These are phyloP conservation scores for Callipepla squamata DNA, from an alignment of 2,113 vertebrate species.

Conservation along the genomic window DNA sequence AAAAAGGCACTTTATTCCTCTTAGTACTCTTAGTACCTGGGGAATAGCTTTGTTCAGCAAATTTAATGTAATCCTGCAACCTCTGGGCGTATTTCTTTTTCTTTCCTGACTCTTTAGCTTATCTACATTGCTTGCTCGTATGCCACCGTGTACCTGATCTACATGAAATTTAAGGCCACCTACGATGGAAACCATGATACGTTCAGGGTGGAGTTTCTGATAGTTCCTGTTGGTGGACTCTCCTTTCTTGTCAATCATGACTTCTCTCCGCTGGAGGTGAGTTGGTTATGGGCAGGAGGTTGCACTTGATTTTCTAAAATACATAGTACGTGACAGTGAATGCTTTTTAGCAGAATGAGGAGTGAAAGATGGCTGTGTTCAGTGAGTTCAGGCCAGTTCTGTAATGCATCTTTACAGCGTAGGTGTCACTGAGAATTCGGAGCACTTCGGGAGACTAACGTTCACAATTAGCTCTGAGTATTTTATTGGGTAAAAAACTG, in stretches of 20 bases:
- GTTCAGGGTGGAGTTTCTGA: constrained; percentile 96
- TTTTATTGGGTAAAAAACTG: neutral
- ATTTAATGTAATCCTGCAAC: neutral
- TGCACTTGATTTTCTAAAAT: fast-evolving
- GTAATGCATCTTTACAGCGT: neutral
- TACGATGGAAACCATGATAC: constrained; percentile 98
- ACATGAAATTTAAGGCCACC: constrained; percentile 96
- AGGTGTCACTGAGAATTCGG: neutral
- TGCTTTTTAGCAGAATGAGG: neutral
- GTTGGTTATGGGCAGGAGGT: neutral
- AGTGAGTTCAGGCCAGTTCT: neutral
- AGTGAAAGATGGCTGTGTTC: neutral
- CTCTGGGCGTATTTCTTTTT: neutral
- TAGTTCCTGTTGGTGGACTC: constrained; percentile 94
- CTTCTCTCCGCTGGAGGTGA: constrained; percentile 97
- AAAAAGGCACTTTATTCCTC: neutral
- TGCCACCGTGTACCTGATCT: constrained; percentile 96
- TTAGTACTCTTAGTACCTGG: neutral
- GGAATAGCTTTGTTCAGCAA: neutral
- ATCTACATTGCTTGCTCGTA: constrained; percentile 96
- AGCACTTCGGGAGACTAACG: neutral
- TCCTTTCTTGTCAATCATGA: constrained; percentile 97
- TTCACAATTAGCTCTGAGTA: neutral
- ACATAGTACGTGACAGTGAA: neutral
- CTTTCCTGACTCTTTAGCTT: constrained; percentile 75